Conservation (phyloP, 2,797 vertebrate species). For the Rhynchonycteris naso region DNA sequence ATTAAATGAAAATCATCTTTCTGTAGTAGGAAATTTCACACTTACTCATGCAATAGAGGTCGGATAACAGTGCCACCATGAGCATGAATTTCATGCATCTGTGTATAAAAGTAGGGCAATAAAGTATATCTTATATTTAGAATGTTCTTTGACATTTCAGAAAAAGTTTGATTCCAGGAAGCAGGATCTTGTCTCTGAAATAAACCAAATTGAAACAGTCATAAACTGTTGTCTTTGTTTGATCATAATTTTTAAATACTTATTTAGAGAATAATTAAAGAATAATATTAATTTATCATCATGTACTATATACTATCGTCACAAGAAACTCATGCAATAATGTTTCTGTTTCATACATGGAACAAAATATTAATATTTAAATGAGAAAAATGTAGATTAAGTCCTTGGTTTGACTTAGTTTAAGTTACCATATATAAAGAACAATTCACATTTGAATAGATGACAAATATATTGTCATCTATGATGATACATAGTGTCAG, state of each 20-base stretch:
- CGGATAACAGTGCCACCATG: constrained; percentile 92
- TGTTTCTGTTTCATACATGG: not conserved
- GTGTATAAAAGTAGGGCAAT: constrained; percentile 93
- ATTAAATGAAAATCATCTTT: not conserved
- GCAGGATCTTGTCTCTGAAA: constrained; percentile 94
- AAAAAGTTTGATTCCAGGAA: constrained; percentile 88
- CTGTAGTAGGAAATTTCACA: not conserved
- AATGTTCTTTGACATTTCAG: constrained; percentile 82
- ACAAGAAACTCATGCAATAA: not conserved
- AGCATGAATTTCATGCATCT: constrained; percentile 92
- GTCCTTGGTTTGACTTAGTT: not conserved
- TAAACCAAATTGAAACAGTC: constrained; percentile 20
- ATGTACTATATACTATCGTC: not conserved
- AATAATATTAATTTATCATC: not conserved
- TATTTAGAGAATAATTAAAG: not conserved
- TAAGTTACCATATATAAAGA: not conserved
- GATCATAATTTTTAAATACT: not conserved
- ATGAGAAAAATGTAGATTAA: not conserved
- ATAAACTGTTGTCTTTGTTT: not conserved
- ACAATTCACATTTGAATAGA: not conserved
- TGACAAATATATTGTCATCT: not conserved
- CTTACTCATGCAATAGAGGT: constrained; percentile 95
- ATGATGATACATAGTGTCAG: not conserved
- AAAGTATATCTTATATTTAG: constrained; percentile 93
- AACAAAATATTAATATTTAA: not conserved